Evolutionary conservation across 2,888 invertebrate genomes (phyloP).

Genomic region (Acleris literana): DNA sequence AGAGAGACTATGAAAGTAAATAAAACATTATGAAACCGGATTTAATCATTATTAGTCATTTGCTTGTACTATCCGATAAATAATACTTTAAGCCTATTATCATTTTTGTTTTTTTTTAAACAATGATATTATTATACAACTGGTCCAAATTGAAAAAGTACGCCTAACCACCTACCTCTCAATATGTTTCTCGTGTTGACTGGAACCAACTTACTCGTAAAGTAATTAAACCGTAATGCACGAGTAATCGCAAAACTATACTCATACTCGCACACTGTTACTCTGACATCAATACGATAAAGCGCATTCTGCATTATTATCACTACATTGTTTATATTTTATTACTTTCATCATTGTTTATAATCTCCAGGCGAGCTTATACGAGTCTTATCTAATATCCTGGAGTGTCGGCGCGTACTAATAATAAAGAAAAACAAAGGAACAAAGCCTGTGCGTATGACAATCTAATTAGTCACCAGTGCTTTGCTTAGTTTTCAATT

Average conservation of each 20-base stretch:
- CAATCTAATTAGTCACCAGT: slow-evolving; percentile 71
- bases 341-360: slow-evolving; percentile 19
- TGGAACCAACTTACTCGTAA: not conserved
- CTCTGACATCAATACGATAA: slow-evolving; percentile 13
- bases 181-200: not conserved
- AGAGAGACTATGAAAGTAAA: too few species aligned
- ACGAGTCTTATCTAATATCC: slow-evolving; percentile 32
- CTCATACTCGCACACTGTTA: slow-evolving; percentile 2
- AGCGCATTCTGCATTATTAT: slow-evolving; percentile 8
- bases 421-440: slow-evolving; percentile 61
- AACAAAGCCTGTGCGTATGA: slow-evolving; percentile 68
- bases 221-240: not conserved
- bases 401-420: slow-evolving; percentile 11
- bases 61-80: too few species aligned
- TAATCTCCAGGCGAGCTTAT: slow-evolving; percentile 14
- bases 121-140: too few species aligned
- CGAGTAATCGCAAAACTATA: not conserved
- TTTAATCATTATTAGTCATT: too few species aligned
- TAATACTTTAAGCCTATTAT: too few species aligned
- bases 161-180: too few species aligned
- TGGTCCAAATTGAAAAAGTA: too few species aligned
- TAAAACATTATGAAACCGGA: too few species aligned
- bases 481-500: slow-evolving; percentile 60
- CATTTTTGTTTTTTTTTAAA: too few species aligned
- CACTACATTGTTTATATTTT: slow-evolving; percentile 27